phyloP scores from a whole-genome alignment of 1,140 invertebrate genomes.

The Drosophila bocqueti region DNA sequence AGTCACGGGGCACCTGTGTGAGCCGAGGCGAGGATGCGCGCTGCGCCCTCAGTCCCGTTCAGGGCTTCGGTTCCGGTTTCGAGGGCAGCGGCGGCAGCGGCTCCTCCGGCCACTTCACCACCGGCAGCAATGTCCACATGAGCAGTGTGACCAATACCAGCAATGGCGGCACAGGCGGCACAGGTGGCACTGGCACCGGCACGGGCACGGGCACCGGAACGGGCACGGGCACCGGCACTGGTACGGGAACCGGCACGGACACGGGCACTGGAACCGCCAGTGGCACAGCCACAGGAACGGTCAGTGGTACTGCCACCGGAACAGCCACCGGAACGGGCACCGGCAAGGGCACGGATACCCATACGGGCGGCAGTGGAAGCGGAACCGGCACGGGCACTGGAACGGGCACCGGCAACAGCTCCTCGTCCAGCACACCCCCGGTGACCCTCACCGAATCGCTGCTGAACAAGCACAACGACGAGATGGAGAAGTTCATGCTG shows the following conservation, averaged over 20 bases:
- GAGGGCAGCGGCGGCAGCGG: conserved; percentile 86
- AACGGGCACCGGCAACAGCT: background rate
- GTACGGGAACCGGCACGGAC: background rate
- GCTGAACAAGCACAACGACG: conserved; percentile 89
- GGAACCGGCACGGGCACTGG: background rate
- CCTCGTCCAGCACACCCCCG: conserved; percentile 7
- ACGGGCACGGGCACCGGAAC: conserved; percentile 8
- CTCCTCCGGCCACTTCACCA: conserved; percentile 87
- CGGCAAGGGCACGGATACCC: background rate
- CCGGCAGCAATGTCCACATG: conserved; percentile 85
- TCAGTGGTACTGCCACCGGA: background rate
- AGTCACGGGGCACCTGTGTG: conserved; percentile 9
- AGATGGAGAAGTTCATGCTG: conserved; percentile 92
- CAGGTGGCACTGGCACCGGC: conserved; percentile 39
- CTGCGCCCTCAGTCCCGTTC: conserved; percentile 69
- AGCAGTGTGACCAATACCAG: conserved; percentile 84
- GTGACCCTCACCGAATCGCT: conserved; percentile 88
- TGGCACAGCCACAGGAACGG: background rate
- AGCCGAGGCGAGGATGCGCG: conserved; percentile 55
- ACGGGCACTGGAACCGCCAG: background rate
- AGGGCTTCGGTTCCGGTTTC: conserved; percentile 74
- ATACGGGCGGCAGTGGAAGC: background rate
- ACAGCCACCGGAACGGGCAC: conserved; percentile 4
- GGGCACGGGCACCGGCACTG: conserved; percentile 80
- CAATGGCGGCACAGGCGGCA: conserved; percentile 67